Base-by-base conservation (phyloP, 2,888 invertebrate species). In the Oligia latruncula region DNA sequence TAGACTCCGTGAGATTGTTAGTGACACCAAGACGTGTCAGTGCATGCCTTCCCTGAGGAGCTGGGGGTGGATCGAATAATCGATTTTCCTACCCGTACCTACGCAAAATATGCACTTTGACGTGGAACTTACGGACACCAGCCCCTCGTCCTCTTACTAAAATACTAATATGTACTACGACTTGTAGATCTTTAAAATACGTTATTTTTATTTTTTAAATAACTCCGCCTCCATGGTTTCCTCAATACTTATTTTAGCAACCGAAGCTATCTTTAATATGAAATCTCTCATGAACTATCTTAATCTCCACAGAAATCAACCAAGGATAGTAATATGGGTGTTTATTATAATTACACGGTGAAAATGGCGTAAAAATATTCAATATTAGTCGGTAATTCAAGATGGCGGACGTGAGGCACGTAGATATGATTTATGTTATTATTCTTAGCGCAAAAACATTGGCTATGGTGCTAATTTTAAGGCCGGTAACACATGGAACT, bases 241-340 rank as follows among this genome's bases (percentile, higher is more conserved):
- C 17, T 58, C 20, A 6, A 72, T n/a, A 71, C 0, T 67, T 75
- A 84, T 85, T 84, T 82, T 78, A 80, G 83, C 81, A 88, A 87
- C 78, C 88, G 81, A 78, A 76, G 86, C 87, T 90, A 92, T 91
- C 91, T 82, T 81, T 85, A 83, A 84, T 85, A 82, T 84, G 60
- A 80, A 85, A 90, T 90, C 90, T 88, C 74, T 64, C 60, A 70
- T 74, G 77, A 79, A 68, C 86, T 78, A 83, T 78, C 66, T 78
- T 78, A 83, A 83, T 88, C 80, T 84, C 29, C n/a, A 67, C 67
- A 77, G 74, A 74, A 86, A 85, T 89, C 76, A 71, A 43, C 73
- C 55, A 68, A 70, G 83, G 80, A 76, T 81, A 80, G 77, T 75
- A 80, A 76, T 78, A 68, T 80, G 52, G 65, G 73, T 76, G 83